phyloP scores from a whole-genome alignment of 2,797 vertebrate genomes.

The Poliocrania exsul region DNA sequence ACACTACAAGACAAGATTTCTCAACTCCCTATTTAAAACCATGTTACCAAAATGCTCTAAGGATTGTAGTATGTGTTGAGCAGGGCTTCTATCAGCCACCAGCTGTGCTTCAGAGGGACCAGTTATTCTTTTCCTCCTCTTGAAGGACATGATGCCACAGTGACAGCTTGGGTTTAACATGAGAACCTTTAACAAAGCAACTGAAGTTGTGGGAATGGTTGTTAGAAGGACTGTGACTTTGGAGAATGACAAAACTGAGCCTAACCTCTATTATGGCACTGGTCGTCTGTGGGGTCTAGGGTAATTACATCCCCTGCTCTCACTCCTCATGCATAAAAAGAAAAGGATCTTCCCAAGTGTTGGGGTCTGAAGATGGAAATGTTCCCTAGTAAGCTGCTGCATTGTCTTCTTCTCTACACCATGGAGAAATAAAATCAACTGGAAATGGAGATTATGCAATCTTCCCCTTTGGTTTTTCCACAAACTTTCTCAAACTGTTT shows the following conservation, averaged over 20 bases:
- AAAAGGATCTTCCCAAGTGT: background rate
- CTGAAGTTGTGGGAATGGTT: rapidly evolving
- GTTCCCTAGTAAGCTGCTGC: background rate
- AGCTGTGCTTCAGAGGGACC: background rate
- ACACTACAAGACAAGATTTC: background rate
- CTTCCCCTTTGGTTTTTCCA: background rate
- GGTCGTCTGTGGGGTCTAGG: rapidly evolving
- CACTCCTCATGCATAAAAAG: rapidly evolving
- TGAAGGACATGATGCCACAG: background rate
- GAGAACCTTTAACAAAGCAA: background rate
- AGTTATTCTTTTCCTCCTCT: background rate
- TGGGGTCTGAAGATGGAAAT: background rate
- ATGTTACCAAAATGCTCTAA: background rate
- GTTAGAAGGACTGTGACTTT: background rate
- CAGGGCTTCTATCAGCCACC: background rate
- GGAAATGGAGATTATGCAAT: background rate
- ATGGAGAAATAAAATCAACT: rapidly evolving
- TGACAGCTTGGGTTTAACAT: background rate
- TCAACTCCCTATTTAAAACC: background rate
- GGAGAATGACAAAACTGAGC: background rate
- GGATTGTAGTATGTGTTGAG: background rate
- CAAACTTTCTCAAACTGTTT: background rate
- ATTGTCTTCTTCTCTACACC: background rate
- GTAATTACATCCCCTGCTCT: background rate
- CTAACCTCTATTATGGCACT: background rate